Conservation (phyloP, 2,113 vertebrate species). For the Theristicus caerulescens region DNA sequence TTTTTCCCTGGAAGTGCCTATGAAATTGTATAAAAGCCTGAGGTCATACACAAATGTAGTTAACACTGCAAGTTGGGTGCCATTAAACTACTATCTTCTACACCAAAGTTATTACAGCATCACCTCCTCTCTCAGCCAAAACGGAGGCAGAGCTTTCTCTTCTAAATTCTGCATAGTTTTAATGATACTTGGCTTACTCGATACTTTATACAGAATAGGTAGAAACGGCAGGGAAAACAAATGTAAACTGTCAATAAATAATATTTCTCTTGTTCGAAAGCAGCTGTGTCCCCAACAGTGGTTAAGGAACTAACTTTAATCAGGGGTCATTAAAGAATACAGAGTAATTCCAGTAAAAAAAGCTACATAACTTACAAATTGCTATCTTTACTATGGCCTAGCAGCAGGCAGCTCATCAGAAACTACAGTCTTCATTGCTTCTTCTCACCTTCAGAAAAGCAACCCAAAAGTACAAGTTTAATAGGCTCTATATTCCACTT, state of each 20-base stretch:
- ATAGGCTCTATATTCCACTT: neutral
- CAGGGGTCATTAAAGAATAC: rapidly evolving
- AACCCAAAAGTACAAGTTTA: neutral
- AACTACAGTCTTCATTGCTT: neutral
- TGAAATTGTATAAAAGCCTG: neutral
- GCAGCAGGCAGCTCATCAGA: neutral
- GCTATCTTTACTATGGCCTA: neutral
- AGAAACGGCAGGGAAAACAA: neutral
- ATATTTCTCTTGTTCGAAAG: neutral
- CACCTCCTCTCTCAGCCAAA: neutral
- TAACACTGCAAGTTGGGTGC: neutral
- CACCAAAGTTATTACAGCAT: neutral
- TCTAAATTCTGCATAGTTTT: neutral
- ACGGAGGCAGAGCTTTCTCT: neutral
- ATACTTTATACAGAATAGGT: neutral
- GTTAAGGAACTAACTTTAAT: neutral
- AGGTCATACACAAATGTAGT: neutral
- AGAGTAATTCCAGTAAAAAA: neutral
- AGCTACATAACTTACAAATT: neutral
- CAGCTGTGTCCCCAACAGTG: neutral
- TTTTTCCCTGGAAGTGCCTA: neutral
- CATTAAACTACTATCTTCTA: neutral
- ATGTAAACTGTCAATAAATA: neutral
- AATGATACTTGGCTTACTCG: neutral
- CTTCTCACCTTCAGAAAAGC: neutral